phyloP scores from a whole-genome alignment of 1,140 invertebrate genomes.

The Brachionus manjavacas region DNA sequence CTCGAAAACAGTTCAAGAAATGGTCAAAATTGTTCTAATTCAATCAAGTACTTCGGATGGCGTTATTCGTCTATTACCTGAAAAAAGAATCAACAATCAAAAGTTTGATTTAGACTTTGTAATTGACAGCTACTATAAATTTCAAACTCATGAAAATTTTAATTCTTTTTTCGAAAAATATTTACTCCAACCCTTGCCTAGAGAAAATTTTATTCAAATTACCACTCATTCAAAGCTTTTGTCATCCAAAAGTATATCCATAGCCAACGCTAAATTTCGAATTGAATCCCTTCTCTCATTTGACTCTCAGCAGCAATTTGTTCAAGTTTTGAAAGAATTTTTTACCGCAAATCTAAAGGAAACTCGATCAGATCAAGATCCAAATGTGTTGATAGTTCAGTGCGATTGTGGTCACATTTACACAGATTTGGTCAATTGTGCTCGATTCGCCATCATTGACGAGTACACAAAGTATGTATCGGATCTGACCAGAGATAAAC shows the following conservation, averaged over 20 bases:
- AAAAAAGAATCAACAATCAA: background rate
- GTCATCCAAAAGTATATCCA: background rate
- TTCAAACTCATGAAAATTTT: slow-evolving; percentile 24
- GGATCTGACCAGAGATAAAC: background rate
- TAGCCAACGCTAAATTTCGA: background rate
- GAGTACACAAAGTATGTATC: background rate
- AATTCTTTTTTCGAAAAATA: background rate
- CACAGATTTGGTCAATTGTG: slow-evolving; percentile 49
- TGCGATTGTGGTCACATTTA: slow-evolving; percentile 51
- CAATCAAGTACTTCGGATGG: slow-evolving; percentile 44
- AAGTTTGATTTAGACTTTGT: background rate
- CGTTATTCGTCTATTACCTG: background rate
- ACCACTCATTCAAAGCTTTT: slow-evolving; percentile 45
- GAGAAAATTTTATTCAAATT: slow-evolving; percentile 42
- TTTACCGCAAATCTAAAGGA: background rate
- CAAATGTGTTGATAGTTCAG: slow-evolving; percentile 49
- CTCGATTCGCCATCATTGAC: slow-evolving; percentile 45
- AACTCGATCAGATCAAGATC: slow-evolving; percentile 14
- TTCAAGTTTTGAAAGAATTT: slow-evolving; percentile 43
- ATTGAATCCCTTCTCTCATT: slow-evolving; percentile 43
- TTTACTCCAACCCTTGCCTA: background rate
- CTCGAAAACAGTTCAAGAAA: background rate
- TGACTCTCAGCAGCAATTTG: slow-evolving; percentile 46
- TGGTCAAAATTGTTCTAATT: slow-evolving; percentile 47
- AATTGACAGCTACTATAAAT: background rate